Base-by-base conservation (phyloP, 2,113 vertebrate genomes). In the Atlantisia rogersi region DNA sequence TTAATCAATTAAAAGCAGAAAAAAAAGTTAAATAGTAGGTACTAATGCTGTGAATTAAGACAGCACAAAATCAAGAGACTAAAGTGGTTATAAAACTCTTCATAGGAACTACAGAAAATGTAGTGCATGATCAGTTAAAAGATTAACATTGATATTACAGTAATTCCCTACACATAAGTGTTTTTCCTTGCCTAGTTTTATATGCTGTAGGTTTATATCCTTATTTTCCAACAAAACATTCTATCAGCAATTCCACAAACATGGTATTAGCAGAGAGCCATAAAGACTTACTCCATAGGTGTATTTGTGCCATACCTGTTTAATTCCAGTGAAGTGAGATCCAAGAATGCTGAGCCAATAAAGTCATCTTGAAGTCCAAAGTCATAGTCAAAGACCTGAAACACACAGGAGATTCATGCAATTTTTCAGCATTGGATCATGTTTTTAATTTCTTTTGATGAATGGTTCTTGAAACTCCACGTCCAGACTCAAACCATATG, bases 341-440 rank as follows among this genome's bases (percentile, higher is more conserved):
- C 97, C 84, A 99, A 98, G 96, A 99, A 99, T 1, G 99, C 99
- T 0, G 99, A 99, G 25, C 99, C 99, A 98, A 99, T 99, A 67
- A 99, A 99, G 95, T 99, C 99, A 98, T 99, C 99, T 82, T 99
- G 99, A 87, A 99, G 98, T 74, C 99, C 99, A 97, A 99, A 99
- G 96, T 99, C 99, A 98, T 99, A 99, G 96, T 99, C 99, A 98
- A 99, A 99, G 69, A 99, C 99, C 99, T 99, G 94, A 44, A 52
- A 88, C 20, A 12, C 11, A 95, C 44, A 97, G 70, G 52, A 95
- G 21, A 84, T 2, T 78, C 91, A 55, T 12, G 31, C 24, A 71
- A 69, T 74, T 70, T 93, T 74, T 67, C 28, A 92, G 15, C 21
- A 63, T 4, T 19, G 40, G 39, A 52, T 12, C 71, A 26, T 53